These are phyloP conservation scores for Clarias laeviceps DNA, from an alignment of 2,797 vertebrate species.

Conservation along the genomic window DNA sequence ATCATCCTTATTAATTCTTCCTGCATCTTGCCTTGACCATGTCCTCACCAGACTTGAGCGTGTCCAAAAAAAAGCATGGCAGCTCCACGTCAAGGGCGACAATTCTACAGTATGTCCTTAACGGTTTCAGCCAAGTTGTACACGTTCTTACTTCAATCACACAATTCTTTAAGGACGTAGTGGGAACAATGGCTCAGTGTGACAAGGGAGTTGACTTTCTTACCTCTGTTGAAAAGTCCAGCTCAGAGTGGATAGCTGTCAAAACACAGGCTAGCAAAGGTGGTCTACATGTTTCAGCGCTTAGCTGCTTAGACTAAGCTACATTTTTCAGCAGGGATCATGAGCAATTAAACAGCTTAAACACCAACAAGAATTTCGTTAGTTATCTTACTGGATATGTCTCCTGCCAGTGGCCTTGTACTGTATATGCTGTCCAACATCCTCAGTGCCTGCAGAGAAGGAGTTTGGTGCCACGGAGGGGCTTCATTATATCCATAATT, in stretches of 20 bases:
- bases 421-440: neutral
- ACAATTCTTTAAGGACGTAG: no score
- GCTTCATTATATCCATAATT: neutral
- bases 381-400: neutral
- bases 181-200: no score
- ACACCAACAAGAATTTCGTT: neutral
- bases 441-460: neutral
- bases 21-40: no score
- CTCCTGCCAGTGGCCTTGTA: neutral
- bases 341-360: neutral
- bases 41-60: no score
- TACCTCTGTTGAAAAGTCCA: neutral
- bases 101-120: no score
- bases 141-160: no score
- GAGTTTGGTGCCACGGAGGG: neutral
- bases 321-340: neutral
- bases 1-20: no score
- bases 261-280: neutral
- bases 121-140: no score
- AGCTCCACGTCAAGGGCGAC: no score
- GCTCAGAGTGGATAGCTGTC: neutral
- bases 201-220: neutral
- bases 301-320: neutral
- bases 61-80: no score
- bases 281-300: constrained; percentile 3